These are phyloP conservation scores for Tribolium castaneum DNA, from an alignment of 1,140 invertebrate species.

Conservation along the genomic window DNA sequence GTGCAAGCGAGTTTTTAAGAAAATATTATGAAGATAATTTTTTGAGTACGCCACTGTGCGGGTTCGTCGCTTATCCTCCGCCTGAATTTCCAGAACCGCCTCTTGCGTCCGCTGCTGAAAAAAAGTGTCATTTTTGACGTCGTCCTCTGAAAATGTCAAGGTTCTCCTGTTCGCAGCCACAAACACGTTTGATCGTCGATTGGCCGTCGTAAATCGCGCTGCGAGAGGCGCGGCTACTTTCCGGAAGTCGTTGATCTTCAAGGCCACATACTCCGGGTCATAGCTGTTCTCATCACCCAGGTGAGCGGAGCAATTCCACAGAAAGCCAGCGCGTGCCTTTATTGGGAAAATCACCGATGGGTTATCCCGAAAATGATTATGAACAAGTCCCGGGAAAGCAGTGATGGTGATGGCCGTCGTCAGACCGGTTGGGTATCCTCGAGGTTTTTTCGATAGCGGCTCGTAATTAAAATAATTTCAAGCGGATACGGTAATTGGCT, in stretches of 20 bases:
- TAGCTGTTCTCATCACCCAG: conserved; percentile 41
- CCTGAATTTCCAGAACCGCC: not conserved
- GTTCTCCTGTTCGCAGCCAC: not conserved
- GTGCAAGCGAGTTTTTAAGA: no score
- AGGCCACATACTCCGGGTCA: conserved; percentile 46
- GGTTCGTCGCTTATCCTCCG: not conserved
- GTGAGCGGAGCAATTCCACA: conserved; percentile 29
- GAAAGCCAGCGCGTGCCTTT: conserved; percentile 14
- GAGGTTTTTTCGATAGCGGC: not conserved
- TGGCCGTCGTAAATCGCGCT: conserved; percentile 22
- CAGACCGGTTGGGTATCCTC: not conserved
- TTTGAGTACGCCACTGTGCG: not conserved
- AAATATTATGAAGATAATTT: no score
- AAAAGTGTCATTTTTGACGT: conserved; percentile 22
- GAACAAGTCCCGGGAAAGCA: not conserved
- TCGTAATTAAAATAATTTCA: conserved; percentile 16
- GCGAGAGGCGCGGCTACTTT: conserved; percentile 46
- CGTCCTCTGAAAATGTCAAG: conserved; percentile 3
- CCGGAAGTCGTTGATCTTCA: conserved; percentile 46
- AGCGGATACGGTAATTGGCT: conserved; percentile 18
- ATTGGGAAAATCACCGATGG: not conserved
- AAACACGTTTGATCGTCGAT: conserved; percentile 26
- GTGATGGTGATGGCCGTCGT: not conserved
- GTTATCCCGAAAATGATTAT: not conserved
- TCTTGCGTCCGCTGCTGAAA: not conserved